phyloP scores from a whole-genome alignment of 1,140 invertebrate genomes.

The Mylabris phalerata region DNA sequence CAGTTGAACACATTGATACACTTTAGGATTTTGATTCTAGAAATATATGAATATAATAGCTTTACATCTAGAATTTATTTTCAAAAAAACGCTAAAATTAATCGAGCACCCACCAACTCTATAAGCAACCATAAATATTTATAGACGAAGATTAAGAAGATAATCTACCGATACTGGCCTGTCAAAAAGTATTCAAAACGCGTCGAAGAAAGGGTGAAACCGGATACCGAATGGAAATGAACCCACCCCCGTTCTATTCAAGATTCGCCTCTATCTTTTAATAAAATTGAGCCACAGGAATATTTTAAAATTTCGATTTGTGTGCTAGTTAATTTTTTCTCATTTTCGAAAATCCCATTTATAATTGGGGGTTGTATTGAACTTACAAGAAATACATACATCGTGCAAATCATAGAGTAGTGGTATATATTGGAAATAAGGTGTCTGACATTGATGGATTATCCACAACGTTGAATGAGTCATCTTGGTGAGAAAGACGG shows the following conservation, averaged over 20 bases:
- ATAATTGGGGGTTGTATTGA: conserved; percentile 20
- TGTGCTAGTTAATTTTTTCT: too few relatives aligned
- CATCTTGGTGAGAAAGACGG: conserved; percentile 13
- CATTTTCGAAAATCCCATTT: too few relatives aligned
- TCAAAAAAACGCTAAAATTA: too few relatives aligned
- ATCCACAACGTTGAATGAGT: conserved; percentile 33
- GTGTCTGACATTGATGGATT: conserved; percentile 38
- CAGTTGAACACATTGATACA: conserved; percentile 29
- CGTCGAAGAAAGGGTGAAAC: too few relatives aligned
- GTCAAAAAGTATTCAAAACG: too few relatives aligned
- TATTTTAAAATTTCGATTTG: too few relatives aligned
- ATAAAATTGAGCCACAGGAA: too few relatives aligned
- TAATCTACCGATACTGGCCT: too few relatives aligned
- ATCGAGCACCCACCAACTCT: neutral
- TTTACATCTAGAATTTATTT: conserved; percentile 20
- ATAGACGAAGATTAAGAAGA: neutral
- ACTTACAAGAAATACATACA: conserved; percentile 36
- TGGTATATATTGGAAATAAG: conserved; percentile 35
- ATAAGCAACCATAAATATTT: neutral
- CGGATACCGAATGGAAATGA: too few relatives aligned
- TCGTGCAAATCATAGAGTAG: conserved; percentile 35
- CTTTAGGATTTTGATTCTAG: conserved; percentile 33
- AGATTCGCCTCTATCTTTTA: too few relatives aligned
- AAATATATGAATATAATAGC: conserved; percentile 29
- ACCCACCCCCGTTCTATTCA: too few relatives aligned